These are phyloP conservation scores for Molossus molossus DNA, from an alignment of 2,797 vertebrate genomes.

Conservation along the genomic window DNA sequence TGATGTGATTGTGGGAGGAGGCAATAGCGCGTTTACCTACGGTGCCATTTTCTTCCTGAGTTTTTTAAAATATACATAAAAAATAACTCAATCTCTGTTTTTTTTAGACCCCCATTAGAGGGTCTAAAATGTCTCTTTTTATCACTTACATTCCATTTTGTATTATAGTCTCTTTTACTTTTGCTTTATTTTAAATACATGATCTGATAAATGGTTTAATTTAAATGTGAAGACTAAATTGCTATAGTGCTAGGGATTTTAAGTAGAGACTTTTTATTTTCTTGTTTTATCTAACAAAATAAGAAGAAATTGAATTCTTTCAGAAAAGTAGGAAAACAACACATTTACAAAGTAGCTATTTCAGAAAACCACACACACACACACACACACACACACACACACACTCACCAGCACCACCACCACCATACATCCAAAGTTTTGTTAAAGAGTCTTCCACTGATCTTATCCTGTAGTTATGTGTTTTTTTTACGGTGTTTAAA, in stretches of 20 bases:
- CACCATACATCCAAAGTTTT: background rate
- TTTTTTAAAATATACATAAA: background rate
- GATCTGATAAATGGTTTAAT: background rate
- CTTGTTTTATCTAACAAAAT: conserved; percentile 23
- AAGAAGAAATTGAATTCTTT: conserved; percentile 28
- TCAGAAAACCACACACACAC: background rate
- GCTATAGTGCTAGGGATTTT: conserved; percentile 51
- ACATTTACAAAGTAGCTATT: conserved; percentile 7
- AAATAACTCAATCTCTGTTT: background rate
- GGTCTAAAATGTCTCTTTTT: background rate
- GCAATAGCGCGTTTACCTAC: too few relatives aligned
- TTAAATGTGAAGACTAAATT: conserved; percentile 57
- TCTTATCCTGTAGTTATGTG: background rate
- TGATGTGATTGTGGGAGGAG: too few relatives aligned
- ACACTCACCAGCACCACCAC: background rate
- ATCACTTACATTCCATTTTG: background rate
- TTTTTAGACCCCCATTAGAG: background rate
- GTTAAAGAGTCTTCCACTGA: background rate
- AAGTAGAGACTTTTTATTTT: conserved; percentile 3
- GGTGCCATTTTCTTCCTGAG: background rate
- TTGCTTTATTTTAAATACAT: conserved; percentile 33
- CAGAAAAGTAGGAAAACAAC: background rate
- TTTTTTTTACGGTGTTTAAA: background rate
- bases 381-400: background rate
- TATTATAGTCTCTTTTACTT: background rate